A percentile compares a stretch with the other conserved stretches of the same genome.
Evolutionary conservation across 2,888 invertebrate genomes (phyloP).

Genomic region (Temnothorax ravouxi): DNA sequence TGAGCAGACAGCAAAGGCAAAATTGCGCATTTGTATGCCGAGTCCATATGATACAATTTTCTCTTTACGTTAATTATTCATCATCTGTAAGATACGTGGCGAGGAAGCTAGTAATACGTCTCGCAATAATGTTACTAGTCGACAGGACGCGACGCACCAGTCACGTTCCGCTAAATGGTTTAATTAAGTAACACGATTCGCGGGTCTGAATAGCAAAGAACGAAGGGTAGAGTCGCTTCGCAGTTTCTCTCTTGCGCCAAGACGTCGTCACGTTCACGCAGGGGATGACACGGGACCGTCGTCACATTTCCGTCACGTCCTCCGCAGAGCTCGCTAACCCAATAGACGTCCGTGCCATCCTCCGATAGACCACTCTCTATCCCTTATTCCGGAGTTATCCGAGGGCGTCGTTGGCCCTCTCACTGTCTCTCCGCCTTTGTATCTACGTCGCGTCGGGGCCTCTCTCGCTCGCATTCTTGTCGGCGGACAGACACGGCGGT

Average conservation of each 20-base stretch:
- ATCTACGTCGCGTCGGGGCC: conserved; percentile 33
- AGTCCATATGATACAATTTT: neutral
- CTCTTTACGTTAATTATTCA: neutral
- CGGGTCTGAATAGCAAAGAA: conserved; percentile 47
- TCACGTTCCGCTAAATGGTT: conserved; percentile 44
- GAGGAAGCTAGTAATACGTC: conserved; percentile 14
- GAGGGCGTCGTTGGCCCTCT: conserved; percentile 42
- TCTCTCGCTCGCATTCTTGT: conserved; percentile 56
- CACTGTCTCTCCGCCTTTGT: conserved; percentile 45
- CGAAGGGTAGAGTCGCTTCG: conserved; percentile 22
- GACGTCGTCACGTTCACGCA: conserved; percentile 59
- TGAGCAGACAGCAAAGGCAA: neutral
- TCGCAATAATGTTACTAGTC: conserved; percentile 19
- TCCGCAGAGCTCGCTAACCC: conserved; percentile 71
- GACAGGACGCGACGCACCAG: conserved; percentile 8
- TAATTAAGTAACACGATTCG: conserved; percentile 39
- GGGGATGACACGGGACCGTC: conserved; percentile 54
- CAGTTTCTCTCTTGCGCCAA: conserved; percentile 19
- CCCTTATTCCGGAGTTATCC: conserved; percentile 57
- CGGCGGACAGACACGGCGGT: conserved; percentile 43
- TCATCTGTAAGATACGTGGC: neutral
- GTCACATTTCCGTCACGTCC: conserved; percentile 77
- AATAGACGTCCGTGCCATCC: conserved; percentile 70
- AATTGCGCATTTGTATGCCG: conserved; percentile 2
- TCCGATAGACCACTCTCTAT: conserved; percentile 60